Evolutionary conservation across 2,888 invertebrate species (phyloP).

Genomic region (Sympetrum striolatum): DNA sequence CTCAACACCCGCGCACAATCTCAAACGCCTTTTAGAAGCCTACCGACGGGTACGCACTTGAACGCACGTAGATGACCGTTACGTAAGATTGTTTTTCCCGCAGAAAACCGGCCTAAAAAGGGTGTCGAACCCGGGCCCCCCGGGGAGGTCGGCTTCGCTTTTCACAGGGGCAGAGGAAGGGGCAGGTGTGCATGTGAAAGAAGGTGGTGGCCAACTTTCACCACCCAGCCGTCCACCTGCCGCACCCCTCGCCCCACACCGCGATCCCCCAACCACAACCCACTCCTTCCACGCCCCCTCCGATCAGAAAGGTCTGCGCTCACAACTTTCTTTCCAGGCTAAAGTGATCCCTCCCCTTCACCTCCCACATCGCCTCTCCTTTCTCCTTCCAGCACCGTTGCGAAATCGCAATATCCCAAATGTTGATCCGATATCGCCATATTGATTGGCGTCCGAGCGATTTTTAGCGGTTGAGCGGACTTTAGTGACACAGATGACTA

Average conservation of each 20-base stretch:
- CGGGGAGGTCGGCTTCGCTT: not conserved
- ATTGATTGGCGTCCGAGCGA: not conserved
- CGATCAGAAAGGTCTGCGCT: not conserved
- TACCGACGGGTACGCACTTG: too few relatives aligned
- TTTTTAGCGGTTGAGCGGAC: not conserved
- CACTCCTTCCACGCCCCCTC: not conserved
- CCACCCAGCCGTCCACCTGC: not conserved
- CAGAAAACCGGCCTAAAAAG: not conserved
- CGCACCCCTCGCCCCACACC: not conserved
- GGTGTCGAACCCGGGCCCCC: not conserved
- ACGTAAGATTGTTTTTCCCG: too few relatives aligned
- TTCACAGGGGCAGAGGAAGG: not conserved
- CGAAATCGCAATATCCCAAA: not conserved
- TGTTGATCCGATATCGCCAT: not conserved
- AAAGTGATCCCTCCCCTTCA: not conserved
- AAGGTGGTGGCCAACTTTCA: not conserved
- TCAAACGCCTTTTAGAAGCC: too few relatives aligned
- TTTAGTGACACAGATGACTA: too few relatives aligned
- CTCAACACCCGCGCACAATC: too few relatives aligned
- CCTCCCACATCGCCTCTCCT: not conserved
- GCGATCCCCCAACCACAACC: not conserved
- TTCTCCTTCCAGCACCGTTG: not conserved
- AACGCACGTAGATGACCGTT: too few relatives aligned
- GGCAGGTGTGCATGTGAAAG: not conserved
- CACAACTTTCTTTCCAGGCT: not conserved